These are phyloP conservation scores for Formicarius rufipectus DNA, from an alignment of 2,113 vertebrate genomes.

Conservation along the genomic window DNA sequence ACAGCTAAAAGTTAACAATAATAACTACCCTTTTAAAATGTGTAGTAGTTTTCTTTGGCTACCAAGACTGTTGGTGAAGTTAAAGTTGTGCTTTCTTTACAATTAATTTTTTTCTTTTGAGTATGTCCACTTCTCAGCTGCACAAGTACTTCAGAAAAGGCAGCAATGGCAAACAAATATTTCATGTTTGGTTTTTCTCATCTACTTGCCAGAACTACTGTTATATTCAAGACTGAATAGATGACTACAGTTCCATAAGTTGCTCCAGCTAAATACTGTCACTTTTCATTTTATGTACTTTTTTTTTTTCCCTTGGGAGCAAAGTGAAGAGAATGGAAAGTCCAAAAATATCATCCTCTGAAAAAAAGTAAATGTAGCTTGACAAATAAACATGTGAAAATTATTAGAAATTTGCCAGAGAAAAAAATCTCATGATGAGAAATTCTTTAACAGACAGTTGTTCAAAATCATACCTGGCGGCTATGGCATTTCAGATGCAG, in stretches of 20 bases:
- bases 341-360: neutral
- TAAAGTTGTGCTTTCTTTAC: neutral
- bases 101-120: neutral
- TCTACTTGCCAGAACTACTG: neutral
- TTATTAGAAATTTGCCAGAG: neutral
- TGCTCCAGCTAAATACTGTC: neutral
- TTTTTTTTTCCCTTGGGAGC: neutral
- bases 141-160: neutral
- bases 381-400: neutral
- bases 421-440: neutral
- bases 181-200: accelerated
- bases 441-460: neutral
- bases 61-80: neutral
- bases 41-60: neutral
- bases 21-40: neutral
- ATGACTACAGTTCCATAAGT: neutral
- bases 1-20: neutral
- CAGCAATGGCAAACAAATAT: neutral
- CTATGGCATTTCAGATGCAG: neutral
- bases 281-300: neutral
- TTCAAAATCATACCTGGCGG: neutral
- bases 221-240: neutral
- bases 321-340: neutral
- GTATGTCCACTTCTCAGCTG: neutral
- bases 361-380: neutral